Evolutionary conservation across 2,113 vertebrate genomes (phyloP).

Genomic region (Gadus chalcogrammus): DNA sequence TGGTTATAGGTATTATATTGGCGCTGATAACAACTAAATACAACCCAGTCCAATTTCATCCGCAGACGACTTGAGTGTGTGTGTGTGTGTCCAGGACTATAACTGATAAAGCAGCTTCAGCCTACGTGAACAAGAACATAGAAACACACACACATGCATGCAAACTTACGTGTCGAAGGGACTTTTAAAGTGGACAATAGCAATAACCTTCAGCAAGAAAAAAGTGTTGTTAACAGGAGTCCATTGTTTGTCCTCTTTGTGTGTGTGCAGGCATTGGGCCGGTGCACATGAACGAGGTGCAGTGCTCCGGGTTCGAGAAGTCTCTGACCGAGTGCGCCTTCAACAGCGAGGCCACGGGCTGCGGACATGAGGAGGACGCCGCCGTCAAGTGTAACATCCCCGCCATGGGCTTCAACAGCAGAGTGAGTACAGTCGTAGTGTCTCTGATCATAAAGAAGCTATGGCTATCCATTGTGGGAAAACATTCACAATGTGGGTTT

Average conservation of each 20-base stretch:
- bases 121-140: no score
- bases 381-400: conserved; percentile 88
- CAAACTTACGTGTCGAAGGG: no score
- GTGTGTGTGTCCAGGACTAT: no score
- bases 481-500: no score
- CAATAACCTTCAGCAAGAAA: background rate
- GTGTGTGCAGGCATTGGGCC: conserved; percentile 81
- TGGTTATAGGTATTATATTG: no score
- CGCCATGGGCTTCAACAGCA: conserved; percentile 89
- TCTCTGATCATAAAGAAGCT: no score
- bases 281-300: conserved; percentile 90
- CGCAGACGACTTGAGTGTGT: conserved; percentile 28
- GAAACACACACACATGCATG: background rate
- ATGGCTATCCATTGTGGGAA: no score
- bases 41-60: conserved; percentile 15
- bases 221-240: background rate
- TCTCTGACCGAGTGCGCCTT: conserved; percentile 91
- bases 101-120: no score
- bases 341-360: conserved; percentile 79
- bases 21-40: background rate
- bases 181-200: background rate
- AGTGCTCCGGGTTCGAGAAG: conserved; percentile 88
- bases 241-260: conserved; percentile 3
- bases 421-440: conserved; percentile 68
- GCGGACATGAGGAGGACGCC: conserved; percentile 91